Percentiles rank a stretch among this genome's conserved stretches.
phyloP scores from a whole-genome alignment of 2,888 invertebrate species.

The Chironomus tentans region DNA sequence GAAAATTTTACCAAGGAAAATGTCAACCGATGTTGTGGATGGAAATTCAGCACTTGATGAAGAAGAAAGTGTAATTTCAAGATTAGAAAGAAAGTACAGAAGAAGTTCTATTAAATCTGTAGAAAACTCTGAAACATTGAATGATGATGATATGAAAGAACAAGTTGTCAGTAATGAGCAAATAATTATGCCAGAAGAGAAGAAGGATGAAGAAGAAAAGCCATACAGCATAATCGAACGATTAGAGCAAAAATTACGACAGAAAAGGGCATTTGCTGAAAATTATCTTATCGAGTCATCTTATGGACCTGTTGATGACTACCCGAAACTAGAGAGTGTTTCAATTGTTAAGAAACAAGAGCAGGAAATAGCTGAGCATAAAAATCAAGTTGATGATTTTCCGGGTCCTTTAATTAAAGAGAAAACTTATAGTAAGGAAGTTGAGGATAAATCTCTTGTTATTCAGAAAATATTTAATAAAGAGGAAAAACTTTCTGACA shows the following conservation, averaged over 20 bases:
- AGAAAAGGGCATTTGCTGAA: not conserved
- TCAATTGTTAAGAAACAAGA: not conserved
- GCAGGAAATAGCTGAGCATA: too few relatives aligned
- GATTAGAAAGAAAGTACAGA: slow-evolving; percentile 14
- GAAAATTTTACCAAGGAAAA: too few relatives aligned
- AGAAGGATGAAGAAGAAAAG: not conserved
- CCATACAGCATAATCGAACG: not conserved
- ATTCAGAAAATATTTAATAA: too few relatives aligned
- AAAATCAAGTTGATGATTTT: too few relatives aligned
- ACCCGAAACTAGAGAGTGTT: not conserved
- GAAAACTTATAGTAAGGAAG: too few relatives aligned
- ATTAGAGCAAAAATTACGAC: not conserved
- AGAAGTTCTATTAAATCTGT: not conserved
- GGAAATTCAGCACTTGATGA: slow-evolving; percentile 27
- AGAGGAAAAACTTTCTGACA: too few relatives aligned
- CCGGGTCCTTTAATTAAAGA: too few relatives aligned
- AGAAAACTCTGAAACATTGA: not conserved
- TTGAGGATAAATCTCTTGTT: too few relatives aligned
- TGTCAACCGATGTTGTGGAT: too few relatives aligned
- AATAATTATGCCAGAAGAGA: not conserved
- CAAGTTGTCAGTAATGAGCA: slow-evolving; percentile 1
- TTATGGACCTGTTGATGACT: not conserved
- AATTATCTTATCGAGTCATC: not conserved
- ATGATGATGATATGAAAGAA: not conserved
- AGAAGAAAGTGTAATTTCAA: slow-evolving; percentile 33